Percentiles rank a stretch among this genome's conserved stretches.
phyloP scores from a whole-genome alignment of 2,113 vertebrate genomes.

The Lethenteron camtschaticum region DNA sequence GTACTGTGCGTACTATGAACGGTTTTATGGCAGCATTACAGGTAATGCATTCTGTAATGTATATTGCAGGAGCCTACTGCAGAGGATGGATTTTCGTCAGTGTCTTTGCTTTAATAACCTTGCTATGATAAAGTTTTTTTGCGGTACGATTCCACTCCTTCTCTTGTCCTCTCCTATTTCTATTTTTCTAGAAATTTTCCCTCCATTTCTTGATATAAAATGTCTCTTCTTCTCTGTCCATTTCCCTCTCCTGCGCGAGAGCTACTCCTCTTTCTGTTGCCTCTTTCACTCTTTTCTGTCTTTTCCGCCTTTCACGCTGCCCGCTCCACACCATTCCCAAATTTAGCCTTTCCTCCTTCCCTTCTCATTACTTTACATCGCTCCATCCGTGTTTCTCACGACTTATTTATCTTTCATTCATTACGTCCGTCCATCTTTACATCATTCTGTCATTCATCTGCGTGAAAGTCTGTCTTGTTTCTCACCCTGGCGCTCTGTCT shows the following conservation, averaged over 20 bases:
- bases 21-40: too few relatives aligned
- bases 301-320: neutral
- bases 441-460: neutral
- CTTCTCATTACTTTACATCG: neutral
- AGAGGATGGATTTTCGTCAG: too few relatives aligned
- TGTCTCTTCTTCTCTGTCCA: neutral
- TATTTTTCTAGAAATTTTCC: neutral
- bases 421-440: neutral
- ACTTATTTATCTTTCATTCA: constrained; percentile 9
- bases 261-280: neutral
- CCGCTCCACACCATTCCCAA: neutral
- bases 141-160: constrained; percentile 1
- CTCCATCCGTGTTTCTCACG: neutral
- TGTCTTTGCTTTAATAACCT: too few relatives aligned
- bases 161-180: neutral
- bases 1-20: too few relatives aligned
- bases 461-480: neutral
- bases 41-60: too few relatives aligned
- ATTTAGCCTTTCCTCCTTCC: neutral
- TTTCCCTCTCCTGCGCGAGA: too few relatives aligned
- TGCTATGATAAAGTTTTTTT: too few relatives aligned
- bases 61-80: too few relatives aligned
- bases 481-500: neutral
- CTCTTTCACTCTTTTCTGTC: neutral
- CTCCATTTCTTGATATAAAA: neutral